These are phyloP conservation scores for Scaptomyza parva DNA, from an alignment of 2,888 invertebrate species.

Conservation along the genomic window DNA sequence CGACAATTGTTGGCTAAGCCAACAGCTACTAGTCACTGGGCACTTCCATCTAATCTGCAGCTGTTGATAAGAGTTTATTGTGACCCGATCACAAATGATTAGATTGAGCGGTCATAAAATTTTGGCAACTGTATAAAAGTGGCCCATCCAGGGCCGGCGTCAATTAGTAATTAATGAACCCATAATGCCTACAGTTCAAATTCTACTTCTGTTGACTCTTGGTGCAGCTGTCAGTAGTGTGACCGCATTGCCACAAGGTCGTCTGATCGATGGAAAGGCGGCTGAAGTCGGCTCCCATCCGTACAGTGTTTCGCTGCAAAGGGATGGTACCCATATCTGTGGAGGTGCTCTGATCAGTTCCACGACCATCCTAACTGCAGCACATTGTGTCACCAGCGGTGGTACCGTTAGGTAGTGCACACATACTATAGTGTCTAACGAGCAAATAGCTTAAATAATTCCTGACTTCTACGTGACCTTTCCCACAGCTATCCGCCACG, in stretches of 20 bases:
- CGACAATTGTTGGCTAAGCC: slow-evolving; percentile 16
- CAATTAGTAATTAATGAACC: slow-evolving; percentile 31
- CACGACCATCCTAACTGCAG: slow-evolving; percentile 75
- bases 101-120: slow-evolving; percentile 59
- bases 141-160: background rate
- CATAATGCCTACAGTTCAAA: slow-evolving; percentile 24
- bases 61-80: slow-evolving; percentile 32
- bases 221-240: slow-evolving; percentile 2
- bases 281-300: slow-evolving; percentile 83
- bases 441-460: background rate
- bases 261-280: slow-evolving; percentile 70
- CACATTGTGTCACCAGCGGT: slow-evolving; percentile 77
- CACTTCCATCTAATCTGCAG: slow-evolving; percentile 37
- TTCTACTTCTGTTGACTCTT: slow-evolving; percentile 14
- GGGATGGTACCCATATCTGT: slow-evolving; percentile 68
- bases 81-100: slow-evolving; percentile 41
- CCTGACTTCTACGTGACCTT: background rate
- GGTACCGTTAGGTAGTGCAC: slow-evolving; percentile 65
- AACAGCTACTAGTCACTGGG: slow-evolving; percentile 13
- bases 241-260: slow-evolving; percentile 16
- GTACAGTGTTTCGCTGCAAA: slow-evolving; percentile 82
- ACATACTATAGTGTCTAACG: background rate
- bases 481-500: slow-evolving; percentile 67
- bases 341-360: slow-evolving; percentile 73
- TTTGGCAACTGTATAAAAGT: slow-evolving; percentile 54